Conservation (phyloP, 64 coral and sea anemone species). For the Cladopsammia gracilis region DNA sequence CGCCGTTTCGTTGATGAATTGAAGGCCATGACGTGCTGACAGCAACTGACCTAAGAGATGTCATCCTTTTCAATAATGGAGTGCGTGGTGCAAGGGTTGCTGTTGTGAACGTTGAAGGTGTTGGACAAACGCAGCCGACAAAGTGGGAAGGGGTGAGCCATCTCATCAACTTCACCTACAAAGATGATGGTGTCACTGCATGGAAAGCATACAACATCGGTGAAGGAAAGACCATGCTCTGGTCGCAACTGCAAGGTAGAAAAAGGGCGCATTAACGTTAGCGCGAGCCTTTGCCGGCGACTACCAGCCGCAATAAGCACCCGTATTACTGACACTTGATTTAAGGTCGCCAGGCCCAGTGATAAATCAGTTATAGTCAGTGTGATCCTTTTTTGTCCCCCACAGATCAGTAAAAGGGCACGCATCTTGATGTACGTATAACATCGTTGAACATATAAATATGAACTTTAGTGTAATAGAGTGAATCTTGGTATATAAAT, state of each 20-base stretch:
- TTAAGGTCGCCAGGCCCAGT: too few relatives aligned
- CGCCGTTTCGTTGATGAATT: slow-evolving; percentile 26
- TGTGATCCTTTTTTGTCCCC: too few relatives aligned
- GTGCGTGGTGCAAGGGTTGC: slow-evolving; percentile 60
- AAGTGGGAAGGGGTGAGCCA: slow-evolving; percentile 53
- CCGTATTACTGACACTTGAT: too few relatives aligned
- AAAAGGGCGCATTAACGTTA: too few relatives aligned
- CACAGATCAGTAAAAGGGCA: too few relatives aligned
- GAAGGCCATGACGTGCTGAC: slow-evolving; percentile 74
- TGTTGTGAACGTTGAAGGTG: slow-evolving; percentile 8
- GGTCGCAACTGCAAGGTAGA: slow-evolving; percentile 38
- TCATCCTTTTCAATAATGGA: slow-evolving; percentile 58
- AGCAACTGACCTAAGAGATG: slow-evolving; percentile 48
- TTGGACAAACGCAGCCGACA: not conserved
- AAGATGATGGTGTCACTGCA: slow-evolving; percentile 25
- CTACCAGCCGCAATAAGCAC: too few relatives aligned
- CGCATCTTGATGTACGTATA: too few relatives aligned
- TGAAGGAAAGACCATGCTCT: slow-evolving; percentile 53
- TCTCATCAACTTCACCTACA: slow-evolving; percentile 43
- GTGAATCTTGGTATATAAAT: too few relatives aligned
- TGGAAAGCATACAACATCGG: slow-evolving; percentile 77
- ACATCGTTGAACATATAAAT: too few relatives aligned
- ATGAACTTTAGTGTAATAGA: too few relatives aligned
- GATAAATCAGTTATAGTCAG: too few relatives aligned
- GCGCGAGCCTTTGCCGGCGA: too few relatives aligned